Evolutionary conservation across 1,140 invertebrate genomes (phyloP).

Genomic region (Mesaphorura yosii): DNA sequence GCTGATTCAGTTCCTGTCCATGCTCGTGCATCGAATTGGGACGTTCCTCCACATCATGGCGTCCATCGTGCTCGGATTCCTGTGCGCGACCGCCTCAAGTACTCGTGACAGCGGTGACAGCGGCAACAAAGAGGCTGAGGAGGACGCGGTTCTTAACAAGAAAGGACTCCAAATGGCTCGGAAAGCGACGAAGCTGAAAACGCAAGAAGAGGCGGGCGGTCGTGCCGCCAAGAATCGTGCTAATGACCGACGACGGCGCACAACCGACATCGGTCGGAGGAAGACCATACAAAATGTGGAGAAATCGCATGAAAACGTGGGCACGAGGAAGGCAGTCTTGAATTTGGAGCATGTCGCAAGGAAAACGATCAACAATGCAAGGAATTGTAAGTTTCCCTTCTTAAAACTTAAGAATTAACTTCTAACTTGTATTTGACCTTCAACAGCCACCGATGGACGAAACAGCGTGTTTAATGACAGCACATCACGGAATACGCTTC

Average conservation of each 20-base stretch:
- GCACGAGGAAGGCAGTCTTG: neutral
- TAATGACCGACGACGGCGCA: neutral
- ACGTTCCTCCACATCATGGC: slow-evolving; percentile 52
- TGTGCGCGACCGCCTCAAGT: neutral
- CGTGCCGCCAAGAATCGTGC: neutral
- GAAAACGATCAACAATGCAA: slow-evolving; percentile 2
- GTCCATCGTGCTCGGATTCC: neutral
- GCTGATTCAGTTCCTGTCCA: slow-evolving; percentile 49
- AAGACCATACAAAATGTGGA: slow-evolving; percentile 7
- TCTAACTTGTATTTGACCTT: neutral
- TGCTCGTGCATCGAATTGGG: slow-evolving; percentile 52
- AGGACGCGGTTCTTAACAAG: neutral
- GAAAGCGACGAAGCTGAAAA: neutral
- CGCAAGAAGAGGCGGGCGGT: neutral
- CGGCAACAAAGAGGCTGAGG: neutral
- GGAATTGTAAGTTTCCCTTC: neutral
- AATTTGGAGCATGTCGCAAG: neutral
- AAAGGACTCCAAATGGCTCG: neutral
- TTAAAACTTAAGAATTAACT: neutral
- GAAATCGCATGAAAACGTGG: neutral
- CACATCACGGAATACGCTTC: neutral
- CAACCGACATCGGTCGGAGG: neutral
- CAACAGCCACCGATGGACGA: neutral
- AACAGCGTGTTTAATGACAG: neutral
- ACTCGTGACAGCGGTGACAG: too few relatives aligned